Evolutionary conservation across 2,888 invertebrate species (phyloP).

Genomic region (Sarcophaga caerulescens): DNA sequence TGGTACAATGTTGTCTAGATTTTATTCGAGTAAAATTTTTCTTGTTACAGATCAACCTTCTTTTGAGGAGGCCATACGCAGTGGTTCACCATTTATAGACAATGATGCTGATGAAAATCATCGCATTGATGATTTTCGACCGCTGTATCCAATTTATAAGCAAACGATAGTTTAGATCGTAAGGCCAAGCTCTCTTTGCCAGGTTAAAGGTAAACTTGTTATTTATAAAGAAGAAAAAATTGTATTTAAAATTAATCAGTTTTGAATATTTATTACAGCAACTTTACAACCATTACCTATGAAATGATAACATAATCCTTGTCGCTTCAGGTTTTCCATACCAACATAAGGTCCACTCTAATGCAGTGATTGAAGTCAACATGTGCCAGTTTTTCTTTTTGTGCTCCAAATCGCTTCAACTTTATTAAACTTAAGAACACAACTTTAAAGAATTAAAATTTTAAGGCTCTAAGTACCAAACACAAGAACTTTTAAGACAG

Average conservation of each 20-base stretch:
- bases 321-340: not conserved
- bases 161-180: constrained; percentile 50
- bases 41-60: constrained; percentile 70
- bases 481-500: too few relatives aligned
- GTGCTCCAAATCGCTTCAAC: constrained; percentile 39
- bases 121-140: constrained; percentile 70
- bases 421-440: constrained; percentile 28
- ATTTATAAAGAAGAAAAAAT: not conserved
- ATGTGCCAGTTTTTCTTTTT: constrained; percentile 8
- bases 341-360: constrained; percentile 5
- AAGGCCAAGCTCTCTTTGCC: not conserved
- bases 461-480: not conserved
- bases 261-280: not conserved
- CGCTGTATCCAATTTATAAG: constrained; percentile 72
- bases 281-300: not conserved
- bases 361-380: not conserved
- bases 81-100: constrained; percentile 71
- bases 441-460: not conserved
- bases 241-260: not conserved
- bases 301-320: not conserved
- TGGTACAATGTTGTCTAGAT: not conserved
- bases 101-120: constrained; percentile 70
- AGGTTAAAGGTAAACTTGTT: not conserved
- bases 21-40: not conserved
- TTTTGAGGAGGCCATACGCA: constrained; percentile 71